phyloP scores from a whole-genome alignment of 1,140 invertebrate species.

The Linepithema humile region DNA sequence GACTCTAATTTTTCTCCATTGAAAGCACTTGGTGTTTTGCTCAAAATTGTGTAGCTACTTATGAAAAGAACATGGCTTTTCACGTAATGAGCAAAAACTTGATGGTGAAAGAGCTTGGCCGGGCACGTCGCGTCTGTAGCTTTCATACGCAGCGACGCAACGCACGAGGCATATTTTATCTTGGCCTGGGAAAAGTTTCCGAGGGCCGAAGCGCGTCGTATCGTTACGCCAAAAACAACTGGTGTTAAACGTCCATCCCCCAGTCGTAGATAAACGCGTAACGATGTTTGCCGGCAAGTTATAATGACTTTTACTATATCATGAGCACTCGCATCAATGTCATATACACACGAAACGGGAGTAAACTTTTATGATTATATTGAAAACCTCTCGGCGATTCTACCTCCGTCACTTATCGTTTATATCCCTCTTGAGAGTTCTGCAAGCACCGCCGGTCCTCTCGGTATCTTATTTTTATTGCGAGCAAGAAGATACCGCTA shows the following conservation, averaged over 20 bases:
- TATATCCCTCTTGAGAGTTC: constrained; percentile 39
- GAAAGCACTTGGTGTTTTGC: neutral
- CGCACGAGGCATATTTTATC: constrained; percentile 17
- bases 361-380: constrained; percentile 64
- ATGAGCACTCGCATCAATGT: constrained; percentile 53
- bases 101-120: neutral
- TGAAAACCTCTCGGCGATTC: constrained; percentile 55
- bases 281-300: constrained; percentile 52
- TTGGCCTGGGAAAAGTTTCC: neutral
- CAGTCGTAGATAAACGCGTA: constrained; percentile 45
- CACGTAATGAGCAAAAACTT: neutral
- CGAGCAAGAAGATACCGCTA: constrained; percentile 34
- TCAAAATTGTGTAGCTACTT: neutral
- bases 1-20: too few species aligned
- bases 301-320: constrained; percentile 59
- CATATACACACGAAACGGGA: constrained; percentile 11
- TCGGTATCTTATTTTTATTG: constrained; percentile 40
- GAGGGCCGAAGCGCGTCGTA: neutral
- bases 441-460: constrained; percentile 1
- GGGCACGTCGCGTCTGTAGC: neutral
- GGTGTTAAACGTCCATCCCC: constrained; percentile 43
- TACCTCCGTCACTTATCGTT: constrained; percentile 45
- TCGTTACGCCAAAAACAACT: constrained; percentile 45
- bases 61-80: neutral
- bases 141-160: neutral